Base-by-base conservation (phyloP, 1,140 invertebrate genomes). In the Sitophilus oryzae region DNA sequence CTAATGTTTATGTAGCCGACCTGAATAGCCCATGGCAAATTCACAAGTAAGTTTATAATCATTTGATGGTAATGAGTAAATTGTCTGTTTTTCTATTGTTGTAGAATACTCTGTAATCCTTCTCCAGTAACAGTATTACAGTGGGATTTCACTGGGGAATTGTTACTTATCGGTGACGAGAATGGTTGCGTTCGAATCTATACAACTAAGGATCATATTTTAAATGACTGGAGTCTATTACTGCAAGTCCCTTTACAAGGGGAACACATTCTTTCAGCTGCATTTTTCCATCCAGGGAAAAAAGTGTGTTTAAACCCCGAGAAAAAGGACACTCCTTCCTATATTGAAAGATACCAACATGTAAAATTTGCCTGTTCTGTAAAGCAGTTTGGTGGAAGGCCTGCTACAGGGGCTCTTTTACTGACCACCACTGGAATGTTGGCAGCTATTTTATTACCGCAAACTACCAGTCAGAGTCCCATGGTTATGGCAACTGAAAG, bases 371-470 rank as follows among this genome's bases (percentile, higher is more conserved):
- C 81, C 9, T 88, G 91, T 40, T 89, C 89, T 0, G 80, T 95
- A 0, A 82, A 86, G 66, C 84, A 89, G 61, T 93, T 94, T 74
- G 93, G 91, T 66, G 86, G 89, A 18, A 80, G 84, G 57, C 82
- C 89, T 5, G 75, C 84, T 15, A 88, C 88, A 67, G 93, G 93
- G 0, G 89, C 83, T 63, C 70, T 92, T 22, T 76, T 91, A 20
- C 79, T 96, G 16, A 89, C 90, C 2, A 83, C 85, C 0, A 92
- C 89, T 8, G 93, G 92, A 1, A 79, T 96, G 74, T 74, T 93
- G 18, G 85, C 83, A 1, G 80, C 81, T 18, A 71, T 88, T n/a
- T 74, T 82, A 34, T 73, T 84, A 37, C 79, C 80, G 3, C 66
- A 66, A 52, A 52, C 53, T 30, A 66, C 56, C 9, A 61, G 60